Base-by-base conservation (phyloP, 2,113 vertebrate species). In the Brachyhypopomus gauderio region DNA sequence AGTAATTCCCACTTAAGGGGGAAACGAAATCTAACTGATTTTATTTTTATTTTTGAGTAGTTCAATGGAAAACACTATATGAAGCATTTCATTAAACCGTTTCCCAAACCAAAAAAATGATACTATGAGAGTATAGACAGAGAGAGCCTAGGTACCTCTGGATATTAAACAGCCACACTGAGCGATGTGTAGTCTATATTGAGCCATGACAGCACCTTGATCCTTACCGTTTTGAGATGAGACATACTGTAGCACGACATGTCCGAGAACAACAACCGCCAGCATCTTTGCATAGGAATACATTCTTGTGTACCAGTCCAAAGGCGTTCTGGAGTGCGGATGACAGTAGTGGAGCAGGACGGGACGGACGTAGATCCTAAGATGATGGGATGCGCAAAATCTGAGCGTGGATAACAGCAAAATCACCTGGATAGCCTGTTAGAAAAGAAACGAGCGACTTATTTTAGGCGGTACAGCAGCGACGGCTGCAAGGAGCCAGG, bases 161-260 rank as follows among this genome's bases (percentile, higher is more conserved):
- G 45, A 52, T 52, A 52, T 52, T 52, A 52, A 12, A 7, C 12
- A 52, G 45, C 45, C 12, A 52, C 45, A 52, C 14, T 52, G 45
- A 52, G 12, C 45, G 45, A 52, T 52, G 45, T 45, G 41, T 52
- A 52, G 45, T 14, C 45, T 52, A 52, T 56, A 8, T 45, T 9
- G 41, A 67, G 63, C 30, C 41, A 70, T 25, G 45, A 55, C 41
- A 38, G 72, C 64, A 77, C 72, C 64, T 62, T 58, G 17, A 64
- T 79, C 34, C 93, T 93, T 94, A 94, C 93, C 93, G 91, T 91
- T 94, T 72, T 94, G 93, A 73, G 92, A 88, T 74, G 87, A 88
- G 87, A 67, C 79, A 84, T 87, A 84, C 5, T 90, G 90, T 83
- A 92, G 86, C 90, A 92, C 90, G 83, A 87, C 86, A 89, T 89